Percentiles rank a stretch among this genome's conserved stretches.
Evolutionary conservation across 2,113 vertebrate species (phyloP).

Genomic region (Cisticola juncidis): DNA sequence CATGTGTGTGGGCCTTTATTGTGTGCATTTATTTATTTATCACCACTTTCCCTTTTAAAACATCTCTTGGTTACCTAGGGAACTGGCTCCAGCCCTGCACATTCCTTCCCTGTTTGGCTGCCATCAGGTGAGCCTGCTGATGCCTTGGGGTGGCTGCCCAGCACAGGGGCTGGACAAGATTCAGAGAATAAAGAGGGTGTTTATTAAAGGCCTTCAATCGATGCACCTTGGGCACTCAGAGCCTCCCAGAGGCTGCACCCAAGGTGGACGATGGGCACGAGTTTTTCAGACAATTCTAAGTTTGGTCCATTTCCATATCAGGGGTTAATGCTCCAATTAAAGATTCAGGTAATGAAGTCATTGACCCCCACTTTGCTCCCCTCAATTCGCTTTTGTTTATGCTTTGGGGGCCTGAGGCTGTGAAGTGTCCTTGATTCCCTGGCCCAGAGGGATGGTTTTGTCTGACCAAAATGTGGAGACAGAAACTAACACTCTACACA

Average conservation of each 20-base stretch:
- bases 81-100: background rate
- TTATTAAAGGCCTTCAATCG: background rate
- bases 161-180: background rate
- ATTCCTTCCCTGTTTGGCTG: background rate
- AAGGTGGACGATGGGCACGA: background rate
- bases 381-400: background rate
- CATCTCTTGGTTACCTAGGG: conserved; percentile 14
- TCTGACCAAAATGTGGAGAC: too few species aligned
- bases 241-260: background rate
- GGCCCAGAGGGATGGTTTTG: background rate
- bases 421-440: accelerated
- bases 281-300: background rate
- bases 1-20: background rate
- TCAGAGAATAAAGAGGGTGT: background rate
- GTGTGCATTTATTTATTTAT: background rate
- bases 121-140: background rate
- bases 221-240: too few species aligned
- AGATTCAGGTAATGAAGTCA: background rate
- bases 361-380: background rate
- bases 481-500: accelerated
- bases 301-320: background rate
- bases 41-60: background rate
- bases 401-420: accelerated
- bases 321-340: background rate
- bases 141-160: accelerated